These are phyloP conservation scores for Catharus minimus DNA, from an alignment of 2,113 vertebrate genomes.

Conservation along the genomic window DNA sequence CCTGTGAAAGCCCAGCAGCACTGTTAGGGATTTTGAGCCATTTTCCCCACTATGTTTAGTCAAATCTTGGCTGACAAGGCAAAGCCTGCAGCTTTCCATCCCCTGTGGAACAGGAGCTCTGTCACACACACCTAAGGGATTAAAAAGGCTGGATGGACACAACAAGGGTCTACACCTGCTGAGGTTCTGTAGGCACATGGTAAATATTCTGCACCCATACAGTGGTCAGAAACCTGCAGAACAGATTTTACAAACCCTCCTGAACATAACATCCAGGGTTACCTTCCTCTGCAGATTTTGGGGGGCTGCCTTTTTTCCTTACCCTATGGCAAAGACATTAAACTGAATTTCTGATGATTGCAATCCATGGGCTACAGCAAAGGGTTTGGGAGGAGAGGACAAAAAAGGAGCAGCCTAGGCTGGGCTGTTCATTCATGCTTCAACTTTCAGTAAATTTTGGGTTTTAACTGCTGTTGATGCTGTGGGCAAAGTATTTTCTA, in stretches of 20 bases:
- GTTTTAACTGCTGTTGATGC: not conserved
- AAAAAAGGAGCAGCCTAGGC: not conserved
- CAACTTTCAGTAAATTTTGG: not conserved
- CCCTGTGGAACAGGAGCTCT: not conserved
- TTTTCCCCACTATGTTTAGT: not conserved
- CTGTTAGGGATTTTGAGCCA: rapidly evolving
- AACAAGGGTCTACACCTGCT: not conserved
- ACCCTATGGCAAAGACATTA: not conserved
- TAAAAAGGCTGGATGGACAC: not conserved
- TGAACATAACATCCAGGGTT: not conserved
- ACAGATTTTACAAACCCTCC: not conserved
- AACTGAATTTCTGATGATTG: not conserved
- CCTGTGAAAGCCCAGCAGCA: not conserved
- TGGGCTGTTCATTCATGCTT: not conserved
- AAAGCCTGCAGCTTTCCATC: not conserved
- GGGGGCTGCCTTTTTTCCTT: not conserved
- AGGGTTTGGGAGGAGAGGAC: not conserved
- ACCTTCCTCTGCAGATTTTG: not conserved
- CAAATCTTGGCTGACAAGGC: not conserved
- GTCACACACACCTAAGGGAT: not conserved
- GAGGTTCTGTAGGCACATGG: not conserved
- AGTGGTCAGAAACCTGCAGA: not conserved
- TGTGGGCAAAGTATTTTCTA: not conserved
- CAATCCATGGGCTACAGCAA: not conserved
- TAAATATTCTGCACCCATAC: not conserved